A percentile compares a stretch with the other conserved stretches of the same genome.
These are phyloP conservation scores for Acromyrmex charruanus DNA, from an alignment of 1,140 invertebrate species.

Conservation along the genomic window DNA sequence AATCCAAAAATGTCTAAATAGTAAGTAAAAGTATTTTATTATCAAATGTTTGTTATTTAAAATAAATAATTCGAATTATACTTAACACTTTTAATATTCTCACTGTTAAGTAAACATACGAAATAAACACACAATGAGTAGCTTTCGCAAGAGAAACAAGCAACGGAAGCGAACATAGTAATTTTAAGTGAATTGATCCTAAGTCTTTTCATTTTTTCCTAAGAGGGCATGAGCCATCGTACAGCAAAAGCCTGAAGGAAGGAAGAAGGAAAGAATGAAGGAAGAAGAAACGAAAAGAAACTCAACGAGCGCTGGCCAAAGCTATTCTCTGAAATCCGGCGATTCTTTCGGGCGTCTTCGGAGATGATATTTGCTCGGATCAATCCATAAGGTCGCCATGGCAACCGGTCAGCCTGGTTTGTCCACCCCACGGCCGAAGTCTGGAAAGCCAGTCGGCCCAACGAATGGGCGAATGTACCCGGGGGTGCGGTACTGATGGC, in stretches of 20 bases:
- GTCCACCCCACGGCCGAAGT: constrained; percentile 81
- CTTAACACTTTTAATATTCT: neutral
- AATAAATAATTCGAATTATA: neutral
- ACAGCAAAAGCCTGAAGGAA: constrained; percentile 28
- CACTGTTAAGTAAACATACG: neutral
- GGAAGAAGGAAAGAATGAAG: constrained; percentile 25
- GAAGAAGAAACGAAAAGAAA: constrained; percentile 59
- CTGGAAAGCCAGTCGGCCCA: constrained; percentile 74
- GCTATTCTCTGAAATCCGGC: constrained; percentile 82
- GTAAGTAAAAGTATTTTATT: neutral
- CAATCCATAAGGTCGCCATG: constrained; percentile 86
- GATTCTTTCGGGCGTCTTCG: constrained; percentile 85
- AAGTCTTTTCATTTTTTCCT: constrained; percentile 23
- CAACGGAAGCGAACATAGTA: neutral
- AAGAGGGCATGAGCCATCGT: neutral
- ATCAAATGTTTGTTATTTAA: neutral
- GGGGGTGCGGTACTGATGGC: constrained; percentile 69
- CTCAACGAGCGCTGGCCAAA: constrained; percentile 71
- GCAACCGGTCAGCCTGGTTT: constrained; percentile 84
- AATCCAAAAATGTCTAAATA: neutral
- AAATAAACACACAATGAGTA: neutral
- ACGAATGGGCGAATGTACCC: constrained; percentile 76
- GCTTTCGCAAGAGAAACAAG: neutral
- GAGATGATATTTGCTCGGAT: constrained; percentile 86
- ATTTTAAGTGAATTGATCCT: constrained; percentile 15